These are phyloP conservation scores for Neelides sp. DNA, from an alignment of 1,140 invertebrate species.

Conservation along the genomic window DNA sequence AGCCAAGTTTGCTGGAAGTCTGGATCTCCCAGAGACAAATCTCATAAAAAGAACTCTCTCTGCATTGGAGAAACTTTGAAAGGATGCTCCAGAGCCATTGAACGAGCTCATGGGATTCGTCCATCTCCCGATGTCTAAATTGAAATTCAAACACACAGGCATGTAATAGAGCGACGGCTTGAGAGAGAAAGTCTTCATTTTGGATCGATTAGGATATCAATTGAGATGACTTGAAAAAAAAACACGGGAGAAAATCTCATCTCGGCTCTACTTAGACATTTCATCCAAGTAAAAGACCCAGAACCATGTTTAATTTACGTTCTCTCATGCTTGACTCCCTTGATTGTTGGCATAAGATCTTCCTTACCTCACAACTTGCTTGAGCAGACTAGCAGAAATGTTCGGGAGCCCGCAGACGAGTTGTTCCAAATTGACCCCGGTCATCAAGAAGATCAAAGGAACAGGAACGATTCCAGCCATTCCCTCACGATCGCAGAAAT, in stretches of 20 bases:
- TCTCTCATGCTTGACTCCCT: background rate
- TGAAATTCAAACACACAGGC: slow-evolving; percentile 11
- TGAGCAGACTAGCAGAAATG: slow-evolving; percentile 48
- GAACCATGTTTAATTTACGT: background rate
- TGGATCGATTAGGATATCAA: no score
- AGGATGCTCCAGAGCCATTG: slow-evolving; percentile 54
- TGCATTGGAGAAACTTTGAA: slow-evolving; percentile 48
- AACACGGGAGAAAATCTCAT: background rate
- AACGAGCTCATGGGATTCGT: slow-evolving; percentile 47
- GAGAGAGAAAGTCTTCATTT: background rate
- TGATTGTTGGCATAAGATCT: background rate
- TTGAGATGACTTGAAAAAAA: no score
- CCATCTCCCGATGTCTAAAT: slow-evolving; percentile 49
- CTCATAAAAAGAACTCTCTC: slow-evolving; percentile 54
- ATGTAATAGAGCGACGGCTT: background rate
- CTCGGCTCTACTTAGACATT: no score
- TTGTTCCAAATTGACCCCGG: slow-evolving; percentile 48
- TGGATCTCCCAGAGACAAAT: slow-evolving; percentile 53
- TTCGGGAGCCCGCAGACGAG: slow-evolving; percentile 53
- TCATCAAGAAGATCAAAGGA: slow-evolving; percentile 48
- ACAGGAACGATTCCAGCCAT: slow-evolving; percentile 54
- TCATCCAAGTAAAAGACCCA: background rate
- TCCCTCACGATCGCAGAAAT: slow-evolving; percentile 49
- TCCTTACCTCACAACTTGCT: slow-evolving; percentile 49
- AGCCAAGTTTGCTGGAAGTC: slow-evolving; percentile 51